phyloP scores from a whole-genome alignment of 2,113 vertebrate species.

The Prionailurus viverrinus region DNA sequence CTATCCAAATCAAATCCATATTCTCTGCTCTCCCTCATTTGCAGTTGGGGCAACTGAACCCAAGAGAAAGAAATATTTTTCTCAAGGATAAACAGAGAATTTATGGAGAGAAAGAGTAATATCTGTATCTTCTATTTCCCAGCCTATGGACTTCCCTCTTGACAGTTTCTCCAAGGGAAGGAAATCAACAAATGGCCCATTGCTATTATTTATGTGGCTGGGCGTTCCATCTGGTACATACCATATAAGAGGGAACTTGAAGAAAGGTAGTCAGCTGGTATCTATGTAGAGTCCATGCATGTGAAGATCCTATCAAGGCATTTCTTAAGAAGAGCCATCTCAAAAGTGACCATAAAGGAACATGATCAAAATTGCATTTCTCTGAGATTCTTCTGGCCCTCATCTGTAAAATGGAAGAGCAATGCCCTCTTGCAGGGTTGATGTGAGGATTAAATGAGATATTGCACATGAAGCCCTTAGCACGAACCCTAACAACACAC shows the following conservation, averaged over 20 bases:
- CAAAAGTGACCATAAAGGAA: background rate
- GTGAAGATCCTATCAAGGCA: background rate
- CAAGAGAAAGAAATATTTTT: background rate
- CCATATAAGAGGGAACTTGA: background rate
- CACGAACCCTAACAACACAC: background rate
- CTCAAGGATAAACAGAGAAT: background rate
- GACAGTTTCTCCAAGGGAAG: background rate
- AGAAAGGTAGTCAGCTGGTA: background rate
- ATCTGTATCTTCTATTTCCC: background rate
- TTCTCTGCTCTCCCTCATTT: background rate
- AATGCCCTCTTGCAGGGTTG: background rate
- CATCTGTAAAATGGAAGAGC: background rate
- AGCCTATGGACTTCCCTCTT: background rate
- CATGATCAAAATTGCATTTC: background rate
- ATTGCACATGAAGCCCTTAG: background rate
- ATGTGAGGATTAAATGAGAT: background rate
- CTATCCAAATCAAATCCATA: background rate
- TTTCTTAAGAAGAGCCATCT: background rate
- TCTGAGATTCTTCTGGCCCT: background rate
- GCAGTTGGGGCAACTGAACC: background rate
- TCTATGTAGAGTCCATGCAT: background rate
- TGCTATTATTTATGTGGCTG: background rate
- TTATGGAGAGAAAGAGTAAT: background rate
- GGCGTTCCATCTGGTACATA: too few species aligned
- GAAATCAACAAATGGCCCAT: background rate